phyloP scores from a whole-genome alignment of 2,888 invertebrate genomes.

The Lochmaea capreae region DNA sequence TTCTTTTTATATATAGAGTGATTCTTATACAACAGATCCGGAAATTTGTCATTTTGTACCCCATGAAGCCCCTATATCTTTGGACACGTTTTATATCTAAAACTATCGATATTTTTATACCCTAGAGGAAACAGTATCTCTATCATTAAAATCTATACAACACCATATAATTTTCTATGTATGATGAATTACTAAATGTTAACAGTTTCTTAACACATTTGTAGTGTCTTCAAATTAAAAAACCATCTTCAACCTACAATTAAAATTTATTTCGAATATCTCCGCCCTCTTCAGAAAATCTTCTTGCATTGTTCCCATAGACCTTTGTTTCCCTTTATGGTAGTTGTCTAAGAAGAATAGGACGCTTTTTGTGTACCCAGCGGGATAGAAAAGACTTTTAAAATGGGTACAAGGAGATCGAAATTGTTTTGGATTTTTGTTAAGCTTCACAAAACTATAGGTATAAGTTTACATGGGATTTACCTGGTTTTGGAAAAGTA shows the following conservation, averaged over 20 bases:
- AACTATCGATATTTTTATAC: too few relatives aligned
- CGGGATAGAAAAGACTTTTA: constrained; percentile 21
- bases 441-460: neutral
- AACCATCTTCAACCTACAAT: constrained; percentile 16
- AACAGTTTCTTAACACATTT: neutral
- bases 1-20: too few relatives aligned
- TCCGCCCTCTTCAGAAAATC: constrained; percentile 18
- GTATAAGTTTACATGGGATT: neutral
- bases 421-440: constrained; percentile 12
- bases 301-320: constrained; percentile 1
- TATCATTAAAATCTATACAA: too few relatives aligned
- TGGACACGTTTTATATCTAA: too few relatives aligned
- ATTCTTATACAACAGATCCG: too few relatives aligned
- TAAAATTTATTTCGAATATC: constrained; percentile 20
- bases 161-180: too few relatives aligned
- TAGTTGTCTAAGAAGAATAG: constrained; percentile 21
- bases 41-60: too few relatives aligned
- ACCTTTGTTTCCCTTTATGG: constrained; percentile 27
- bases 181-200: too few relatives aligned
- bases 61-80: too few relatives aligned
- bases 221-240: neutral
- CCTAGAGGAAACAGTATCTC: too few relatives aligned
- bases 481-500: neutral
- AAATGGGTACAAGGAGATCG: constrained; percentile 26
- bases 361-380: constrained; percentile 19